Base-by-base conservation (phyloP, 1,140 invertebrate species). In the Gryon sp. region DNA sequence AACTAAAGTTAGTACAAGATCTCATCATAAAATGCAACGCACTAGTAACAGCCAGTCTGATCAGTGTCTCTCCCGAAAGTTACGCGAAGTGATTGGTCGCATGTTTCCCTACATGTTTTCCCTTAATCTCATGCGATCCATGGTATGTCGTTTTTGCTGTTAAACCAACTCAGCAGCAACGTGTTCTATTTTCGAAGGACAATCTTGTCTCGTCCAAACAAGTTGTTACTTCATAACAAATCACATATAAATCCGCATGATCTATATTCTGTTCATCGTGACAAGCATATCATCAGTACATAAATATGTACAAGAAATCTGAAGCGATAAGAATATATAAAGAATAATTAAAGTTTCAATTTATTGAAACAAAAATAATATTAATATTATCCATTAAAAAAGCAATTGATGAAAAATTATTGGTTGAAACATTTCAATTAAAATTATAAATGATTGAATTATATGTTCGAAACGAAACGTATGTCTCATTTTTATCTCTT, bases 151-250 rank as follows among this genome's bases (percentile, higher is more conserved):
- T 55, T 66, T 46, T 55, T 45, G 26, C 32, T 55, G 60, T 53
- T 65, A 65, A 65, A 52, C 60, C 19, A 15, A 43, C 48, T 34
- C 46, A 32, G 36, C 52, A 45, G 26, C 45, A 52, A 30, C 38
- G 28, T 46, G 40, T 48, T 41, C 62, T 32, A 68, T 68, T 68
- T 68, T 24, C 52, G 16, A 55, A 19, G 16, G 52, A 68, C 57
- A 26, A 52, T 57, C 63, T 68, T 68, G 63, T 57, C 43, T 46
- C 52, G 52, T 8, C 40, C 43, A 22, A 57, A 68, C 52, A 57
- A 68, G 63, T 57, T 68, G 52, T 57, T 68, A 66, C 28, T 41
- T 55, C 15, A 40, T 65, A 28, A 22, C 16, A 48, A 22, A 22
- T 19, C 40, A 15, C 40, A 30, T 48, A 48, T 55, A 57, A 68